phyloP scores from a whole-genome alignment of 2,888 invertebrate species.

The Lissonota sp. region DNA sequence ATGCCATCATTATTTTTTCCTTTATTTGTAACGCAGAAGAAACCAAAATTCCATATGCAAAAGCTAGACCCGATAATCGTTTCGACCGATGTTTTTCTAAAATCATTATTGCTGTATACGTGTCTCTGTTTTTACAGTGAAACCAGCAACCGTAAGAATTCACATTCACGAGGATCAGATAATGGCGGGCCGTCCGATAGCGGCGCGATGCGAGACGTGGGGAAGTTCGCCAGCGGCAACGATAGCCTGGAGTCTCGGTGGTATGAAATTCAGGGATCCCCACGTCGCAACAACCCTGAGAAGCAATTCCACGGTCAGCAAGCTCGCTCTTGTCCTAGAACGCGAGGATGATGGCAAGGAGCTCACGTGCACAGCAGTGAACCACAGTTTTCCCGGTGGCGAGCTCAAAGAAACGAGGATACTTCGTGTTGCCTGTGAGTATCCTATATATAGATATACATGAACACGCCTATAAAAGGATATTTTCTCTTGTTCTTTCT shows the following conservation, averaged over 20 bases:
- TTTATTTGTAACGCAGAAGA: too few relatives aligned
- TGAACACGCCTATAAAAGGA: background rate
- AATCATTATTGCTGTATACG: too few relatives aligned
- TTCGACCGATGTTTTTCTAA: too few relatives aligned
- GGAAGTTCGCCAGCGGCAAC: slow-evolving; percentile 94
- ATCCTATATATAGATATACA: slow-evolving; percentile 9
- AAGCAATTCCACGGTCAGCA: slow-evolving; percentile 88
- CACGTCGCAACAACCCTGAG: slow-evolving; percentile 86
- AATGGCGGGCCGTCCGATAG: slow-evolving; percentile 90
- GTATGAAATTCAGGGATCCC: slow-evolving; percentile 87
- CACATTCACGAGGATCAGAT: slow-evolving; percentile 89
- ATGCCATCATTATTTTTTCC: too few relatives aligned
- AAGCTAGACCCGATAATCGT: too few relatives aligned
- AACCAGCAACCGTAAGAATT: slow-evolving; percentile 91
- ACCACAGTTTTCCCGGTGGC: slow-evolving; percentile 93
- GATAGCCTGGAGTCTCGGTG: slow-evolving; percentile 92
- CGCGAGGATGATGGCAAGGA: slow-evolving; percentile 93
- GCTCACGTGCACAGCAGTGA: slow-evolving; percentile 93
- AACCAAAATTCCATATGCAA: too few relatives aligned
- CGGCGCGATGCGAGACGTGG: slow-evolving; percentile 91
- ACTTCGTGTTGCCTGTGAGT: slow-evolving; percentile 94
- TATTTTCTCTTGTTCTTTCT: background rate
- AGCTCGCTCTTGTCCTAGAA: slow-evolving; percentile 90
- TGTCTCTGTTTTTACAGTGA: slow-evolving; percentile 85
- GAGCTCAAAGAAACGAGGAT: slow-evolving; percentile 91